Evolutionary conservation across 2,797 vertebrate genomes (phyloP), one percentile per base, ranked within the genome.

Genomic region (Lindbergichthys nudifrons): DNA sequence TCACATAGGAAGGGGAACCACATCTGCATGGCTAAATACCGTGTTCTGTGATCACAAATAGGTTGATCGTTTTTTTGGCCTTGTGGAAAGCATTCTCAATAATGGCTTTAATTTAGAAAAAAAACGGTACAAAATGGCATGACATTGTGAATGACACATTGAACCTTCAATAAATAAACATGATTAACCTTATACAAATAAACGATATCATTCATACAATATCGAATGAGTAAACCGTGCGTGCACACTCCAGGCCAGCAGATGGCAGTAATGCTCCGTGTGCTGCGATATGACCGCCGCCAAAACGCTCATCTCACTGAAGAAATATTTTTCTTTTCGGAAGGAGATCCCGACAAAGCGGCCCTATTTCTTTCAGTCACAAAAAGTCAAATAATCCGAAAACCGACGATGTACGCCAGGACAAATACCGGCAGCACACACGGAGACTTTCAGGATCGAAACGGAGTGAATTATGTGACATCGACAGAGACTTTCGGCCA

Each of bases 401-500:
- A 85, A 85, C 26, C 85, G 51, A 91, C 86, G 70, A 93, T 93
- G 92, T 93, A 93, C 65, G 92, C 92, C 83, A 89, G 92, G 88
- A 92, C 91, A 21, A 93, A 91, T 14, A 79, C 91, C 70, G 88
- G 92, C 81, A 90, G 87, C 84, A 66, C 92, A 70, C 92, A 93
- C 12, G 92, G 92, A 91, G 92, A 93, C 83, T 93, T 93, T 61
- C 91, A 91, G 43, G 92, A 93, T 23, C 86, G 92, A 72, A 93
- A 93, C 66, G 92, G 92, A 82, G 92, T 92, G 51, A 93, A 93
- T 80, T 93, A 93, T 75, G 92, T 93, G 76, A 91, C 92, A 54
- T 92, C 92, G 66, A 88, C 92, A 75, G 92, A 93, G 84, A 90
- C 92, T 83, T 93, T 93, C 82, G 91, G 87, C 70, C 92, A 93